Evolutionary conservation across 2,113 vertebrate genomes (phyloP), one percentile per base, ranked within the genome.

Genomic region (Dunckerocampus dactyliophorus): DNA sequence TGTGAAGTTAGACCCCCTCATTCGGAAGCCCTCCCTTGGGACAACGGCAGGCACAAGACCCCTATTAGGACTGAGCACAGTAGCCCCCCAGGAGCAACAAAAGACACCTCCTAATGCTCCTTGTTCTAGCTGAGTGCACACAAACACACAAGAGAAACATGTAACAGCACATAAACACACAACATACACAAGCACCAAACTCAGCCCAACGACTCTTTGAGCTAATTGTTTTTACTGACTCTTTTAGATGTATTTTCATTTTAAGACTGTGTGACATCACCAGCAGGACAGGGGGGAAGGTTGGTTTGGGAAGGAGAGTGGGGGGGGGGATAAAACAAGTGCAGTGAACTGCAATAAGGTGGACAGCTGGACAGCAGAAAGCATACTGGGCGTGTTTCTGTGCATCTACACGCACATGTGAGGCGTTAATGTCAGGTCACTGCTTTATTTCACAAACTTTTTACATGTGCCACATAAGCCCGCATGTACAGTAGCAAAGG

Each of bases 1-100:
- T 62, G 56, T 77, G 80, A 90, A 90, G 89, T 89, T 88, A 88
- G 89, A 86, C 77, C 87, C 84, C 87, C 82, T 89, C 82, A 89
- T 90, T 90, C 89, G 90, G 77, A 81, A 84, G 64, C 76, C 71
- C 84, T 89, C 88, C 86, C 85, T 58, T 73, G 89, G 88, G 88
- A 90, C 87, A 79, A 81, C 74, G 87, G 85, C 85, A 88, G 89
- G 89, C 89, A 91, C 88, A 91, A 92, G 88, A 90, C 89, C 89
- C 88, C 88, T 89, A 91, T 90, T 90, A 89, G 87, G 85, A 80
- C 79, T 79, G 79, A 82, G 85, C 80, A 85, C 79, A 77, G 88
- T 82, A 88, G 88, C 84, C 88, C 87, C 90, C 82, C 77, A 89
- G 79, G 84, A 89, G 82, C 80, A 89, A 90, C 90, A 90, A 90